A percentile compares a stretch with the other conserved stretches of the same genome.
Conservation (phyloP, 2,113 vertebrate species). For the Regulus satrapa region DNA sequence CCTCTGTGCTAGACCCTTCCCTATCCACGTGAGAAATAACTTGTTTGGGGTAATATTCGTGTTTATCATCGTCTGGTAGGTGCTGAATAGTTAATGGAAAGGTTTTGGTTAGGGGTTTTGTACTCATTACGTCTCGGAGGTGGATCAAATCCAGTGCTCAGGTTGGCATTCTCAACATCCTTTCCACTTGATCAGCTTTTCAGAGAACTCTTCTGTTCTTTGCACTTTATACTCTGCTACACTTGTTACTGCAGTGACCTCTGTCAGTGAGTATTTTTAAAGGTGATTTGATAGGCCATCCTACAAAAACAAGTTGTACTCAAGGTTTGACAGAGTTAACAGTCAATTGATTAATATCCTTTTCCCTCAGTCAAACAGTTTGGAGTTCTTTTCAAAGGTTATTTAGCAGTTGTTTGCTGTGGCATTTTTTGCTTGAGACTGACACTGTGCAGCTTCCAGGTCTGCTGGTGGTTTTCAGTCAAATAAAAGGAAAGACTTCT, state of each 20-base stretch:
- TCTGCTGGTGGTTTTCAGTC: neutral
- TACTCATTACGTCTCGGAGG: neutral
- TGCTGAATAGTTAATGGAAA: neutral
- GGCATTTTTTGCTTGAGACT: neutral
- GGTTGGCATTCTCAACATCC: neutral
- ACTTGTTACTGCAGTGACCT: neutral
- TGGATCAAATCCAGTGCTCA: neutral
- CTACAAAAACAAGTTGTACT: neutral
- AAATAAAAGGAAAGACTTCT: neutral
- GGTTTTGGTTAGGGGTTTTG: neutral
- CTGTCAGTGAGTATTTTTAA: neutral
- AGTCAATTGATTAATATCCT: neutral
- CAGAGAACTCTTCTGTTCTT: neutral
- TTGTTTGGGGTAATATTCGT: neutral
- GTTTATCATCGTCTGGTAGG: neutral
- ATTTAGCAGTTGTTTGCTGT: neutral
- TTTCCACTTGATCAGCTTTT: neutral
- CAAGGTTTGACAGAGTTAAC: neutral
- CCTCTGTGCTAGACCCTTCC: neutral
- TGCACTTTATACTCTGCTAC: neutral
- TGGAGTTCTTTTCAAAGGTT: neutral
- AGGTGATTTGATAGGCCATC: neutral
- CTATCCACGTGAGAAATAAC: neutral
- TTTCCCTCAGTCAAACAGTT: neutral
- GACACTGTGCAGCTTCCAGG: neutral